These are phyloP conservation scores for Cotesia typhae DNA, from an alignment of 1,140 invertebrate species.

Conservation along the genomic window DNA sequence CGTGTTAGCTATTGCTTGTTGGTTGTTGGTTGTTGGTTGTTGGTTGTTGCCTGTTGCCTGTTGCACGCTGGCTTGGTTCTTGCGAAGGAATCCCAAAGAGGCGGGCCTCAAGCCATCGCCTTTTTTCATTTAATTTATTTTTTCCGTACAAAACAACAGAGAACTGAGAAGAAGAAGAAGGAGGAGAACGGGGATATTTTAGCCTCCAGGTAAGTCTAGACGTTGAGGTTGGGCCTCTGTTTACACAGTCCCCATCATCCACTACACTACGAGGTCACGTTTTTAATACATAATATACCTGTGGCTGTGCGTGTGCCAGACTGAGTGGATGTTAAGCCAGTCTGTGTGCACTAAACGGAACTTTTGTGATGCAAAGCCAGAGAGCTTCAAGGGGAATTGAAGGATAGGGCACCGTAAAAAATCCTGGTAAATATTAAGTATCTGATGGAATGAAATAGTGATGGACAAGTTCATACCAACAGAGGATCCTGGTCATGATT, in stretches of 20 bases:
- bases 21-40: no score
- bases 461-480: no score
- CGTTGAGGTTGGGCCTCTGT: conserved; percentile 21
- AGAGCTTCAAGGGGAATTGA: no score
- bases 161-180: no score
- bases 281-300: neutral
- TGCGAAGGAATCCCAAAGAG: conserved; percentile 15
- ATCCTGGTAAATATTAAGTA: no score
- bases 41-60: no score
- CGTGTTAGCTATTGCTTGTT: no score
- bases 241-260: conserved; percentile 25
- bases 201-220: conserved; percentile 25
- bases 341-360: conserved; percentile 6
- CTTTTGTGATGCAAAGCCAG: no score
- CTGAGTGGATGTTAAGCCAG: neutral
- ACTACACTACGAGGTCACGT: neutral
- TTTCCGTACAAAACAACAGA: no score
- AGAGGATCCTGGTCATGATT: no score
- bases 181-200: neutral
- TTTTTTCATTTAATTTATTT: neutral
- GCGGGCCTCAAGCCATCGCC: neutral
- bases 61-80: neutral
- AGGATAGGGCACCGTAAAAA: no score
- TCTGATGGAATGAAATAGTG: no score
- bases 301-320: neutral